Base-by-base conservation (phyloP, 2,113 vertebrate genomes). In the Lichenostomus cassidix region DNA sequence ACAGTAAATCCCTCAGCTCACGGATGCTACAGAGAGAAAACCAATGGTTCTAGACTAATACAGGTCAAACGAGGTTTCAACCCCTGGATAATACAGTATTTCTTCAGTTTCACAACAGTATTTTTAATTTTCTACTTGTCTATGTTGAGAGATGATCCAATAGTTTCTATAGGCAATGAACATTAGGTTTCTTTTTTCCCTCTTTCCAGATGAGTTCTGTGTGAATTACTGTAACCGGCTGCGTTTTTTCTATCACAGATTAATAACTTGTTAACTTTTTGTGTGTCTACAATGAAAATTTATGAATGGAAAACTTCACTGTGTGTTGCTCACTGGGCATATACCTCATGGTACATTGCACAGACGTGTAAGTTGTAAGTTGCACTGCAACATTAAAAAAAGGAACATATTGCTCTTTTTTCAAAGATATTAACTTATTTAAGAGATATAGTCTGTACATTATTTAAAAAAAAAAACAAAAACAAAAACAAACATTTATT, bases 351-450 rank as follows among this genome's bases (percentile, higher is more conserved):
- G 98, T 98, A 98, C 98, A 98, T 98, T 98, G 98, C 98, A 99
- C 98, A 98, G 98, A 98, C 98, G 97, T 99, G 98, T 98, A 98
- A 98, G 98, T 98, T 98, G 98, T 99, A 98, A 99, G 98, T 99
- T 99, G 98, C 98, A 98, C 98, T 99, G 98, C 98, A 98, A 99
- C 98, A 99, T 98, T 98, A 98, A 98, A 99, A 83, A 98, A 98
- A 98, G 98, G 98, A 99, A 98, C 98, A 98, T 98, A 98, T 98
- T 98, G 98, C 98, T 99, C 98, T 98, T 98, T 99, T 98, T 98
- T 98, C 98, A 98, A 98, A 98, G 97, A 98, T 98, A 98, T 97
- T 98, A 98, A 98, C 98, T 99, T 99, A 98, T 98, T 98, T 95
- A 93, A 97, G 93, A 97, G 77, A 98, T 91, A 96, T 96, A 97